Evolutionary conservation across 2,888 invertebrate species (phyloP), one percentile per base, ranked within the genome.

Genomic region (Helobdella robusta): DNA sequence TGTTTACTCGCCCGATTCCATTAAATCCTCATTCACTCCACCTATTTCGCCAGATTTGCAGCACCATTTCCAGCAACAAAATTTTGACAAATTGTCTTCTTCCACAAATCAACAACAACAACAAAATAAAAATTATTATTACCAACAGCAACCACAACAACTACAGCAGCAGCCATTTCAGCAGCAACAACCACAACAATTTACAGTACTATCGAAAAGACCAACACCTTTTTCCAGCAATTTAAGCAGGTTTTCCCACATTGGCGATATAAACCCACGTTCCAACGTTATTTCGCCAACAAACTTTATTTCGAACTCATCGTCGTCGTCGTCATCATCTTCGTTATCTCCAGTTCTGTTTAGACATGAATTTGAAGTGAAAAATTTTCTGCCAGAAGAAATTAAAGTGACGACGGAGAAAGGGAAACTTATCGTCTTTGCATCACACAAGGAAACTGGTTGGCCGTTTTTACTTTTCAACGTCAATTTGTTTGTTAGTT

Each of bases 101-200:
- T 18, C n/a, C n/a, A n/a, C n/a, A n/a, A n/a, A 18, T 6, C n/a
- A 50, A 50, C 50, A 50, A 18, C 50, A 50, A 50, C 50, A 50
- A 8, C 50, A 50, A 50, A n/a, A n/a, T n/a, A n/a, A n/a, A n/a
- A n/a, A n/a, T n/a, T n/a, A n/a, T n/a, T n/a, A n/a, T n/a, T n/a
- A n/a, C n/a, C n/a, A n/a, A n/a, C n/a, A n/a, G n/a, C 50, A 50
- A 50, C 50, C n/a, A 50, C 50, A 50, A 50, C 50, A 54, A 54
- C 25, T 11, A 20, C n/a, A 18, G 3, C 23, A 25, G n/a, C 25
- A 54, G 23, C 23, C 5, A 5, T 5, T n/a, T 30, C 54, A 54
- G 5, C 28, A 54, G 6, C 30, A 20, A 20, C 23, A 54, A 54
- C 54, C 11, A 54, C 25, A 25, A 20, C 54, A 25, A 54, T 25